Evolutionary conservation across 2,888 invertebrate species (phyloP).

Genomic region (Ophioninae sp.): DNA sequence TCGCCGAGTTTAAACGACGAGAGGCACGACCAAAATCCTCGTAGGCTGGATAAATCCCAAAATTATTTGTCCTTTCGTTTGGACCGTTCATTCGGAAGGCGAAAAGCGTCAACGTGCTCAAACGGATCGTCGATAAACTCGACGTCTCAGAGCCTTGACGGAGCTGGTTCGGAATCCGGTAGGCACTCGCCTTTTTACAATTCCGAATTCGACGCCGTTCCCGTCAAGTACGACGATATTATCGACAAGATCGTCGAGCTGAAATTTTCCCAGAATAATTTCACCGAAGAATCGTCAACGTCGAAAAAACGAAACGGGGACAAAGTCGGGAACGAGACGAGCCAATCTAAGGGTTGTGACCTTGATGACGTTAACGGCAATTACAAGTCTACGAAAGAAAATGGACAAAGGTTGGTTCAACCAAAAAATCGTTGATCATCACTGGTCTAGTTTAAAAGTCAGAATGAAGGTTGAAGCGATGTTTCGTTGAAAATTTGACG

Average conservation of each 20-base stretch:
- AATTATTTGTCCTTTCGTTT: constrained; percentile 41
- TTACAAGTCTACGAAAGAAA: constrained; percentile 33
- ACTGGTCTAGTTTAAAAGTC: no score
- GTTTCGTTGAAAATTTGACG: no score
- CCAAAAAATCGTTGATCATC: no score
- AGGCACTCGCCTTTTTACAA: constrained; percentile 45
- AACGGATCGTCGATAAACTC: constrained; percentile 56
- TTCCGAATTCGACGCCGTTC: constrained; percentile 30
- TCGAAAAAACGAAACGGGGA: background rate
- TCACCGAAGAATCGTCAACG: constrained; percentile 5
- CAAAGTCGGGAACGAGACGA: background rate
- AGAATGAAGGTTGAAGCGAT: no score
- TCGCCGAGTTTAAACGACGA: constrained; percentile 47
- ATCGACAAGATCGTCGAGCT: constrained; percentile 67
- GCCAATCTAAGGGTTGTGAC: background rate
- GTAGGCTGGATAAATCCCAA: constrained; percentile 17
- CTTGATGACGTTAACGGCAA: constrained; percentile 52
- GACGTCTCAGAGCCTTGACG: constrained; percentile 49
- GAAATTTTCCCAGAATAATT: constrained; percentile 49
- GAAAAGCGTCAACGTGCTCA: constrained; percentile 57
- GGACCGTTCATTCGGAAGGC: constrained; percentile 32
- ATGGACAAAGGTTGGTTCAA: background rate
- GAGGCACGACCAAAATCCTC: constrained; percentile 13
- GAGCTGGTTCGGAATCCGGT: constrained; percentile 51
- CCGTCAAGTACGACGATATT: constrained; percentile 65